phyloP scores from a whole-genome alignment of 1,140 invertebrate species.

The Thalassaphorura encarpata region DNA sequence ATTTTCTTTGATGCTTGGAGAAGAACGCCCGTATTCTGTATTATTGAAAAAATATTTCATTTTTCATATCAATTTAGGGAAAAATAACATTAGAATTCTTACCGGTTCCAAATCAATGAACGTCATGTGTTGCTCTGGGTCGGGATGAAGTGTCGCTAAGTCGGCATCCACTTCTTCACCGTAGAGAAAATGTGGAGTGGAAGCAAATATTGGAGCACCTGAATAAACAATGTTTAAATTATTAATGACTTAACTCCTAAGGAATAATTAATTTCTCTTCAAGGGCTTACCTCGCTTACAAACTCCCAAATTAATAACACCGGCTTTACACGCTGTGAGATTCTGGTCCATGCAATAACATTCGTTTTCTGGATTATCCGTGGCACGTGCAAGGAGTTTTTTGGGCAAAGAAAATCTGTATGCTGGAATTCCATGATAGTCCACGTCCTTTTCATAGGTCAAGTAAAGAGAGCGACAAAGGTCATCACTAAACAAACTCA shows the following conservation, averaged over 20 bases:
- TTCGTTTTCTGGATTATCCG: conserved; percentile 51
- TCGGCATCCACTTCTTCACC: conserved; percentile 35
- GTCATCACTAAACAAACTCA: conserved; percentile 23
- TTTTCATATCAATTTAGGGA: neutral
- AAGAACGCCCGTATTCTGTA: conserved; percentile 43
- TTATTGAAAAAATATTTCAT: conserved; percentile 15
- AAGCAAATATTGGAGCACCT: conserved; percentile 55
- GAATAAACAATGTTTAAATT: neutral
- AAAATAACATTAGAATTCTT: conserved; percentile 28
- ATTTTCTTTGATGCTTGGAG: conserved; percentile 42
- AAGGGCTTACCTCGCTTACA: conserved; percentile 39
- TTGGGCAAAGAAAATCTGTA: conserved; percentile 49
- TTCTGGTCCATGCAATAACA: conserved; percentile 65
- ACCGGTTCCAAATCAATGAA: conserved; percentile 67
- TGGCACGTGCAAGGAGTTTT: conserved; percentile 52
- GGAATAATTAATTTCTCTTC: neutral
- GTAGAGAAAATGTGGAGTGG: conserved; percentile 67
- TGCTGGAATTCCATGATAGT: conserved; percentile 55
- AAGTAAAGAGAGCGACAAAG: conserved; percentile 49
- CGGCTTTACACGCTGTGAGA: conserved; percentile 44
- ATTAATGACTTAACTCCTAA: neutral
- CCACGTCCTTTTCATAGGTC: conserved; percentile 46
- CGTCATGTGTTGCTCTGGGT: conserved; percentile 57
- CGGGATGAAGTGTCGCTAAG: conserved; percentile 59
- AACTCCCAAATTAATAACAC: conserved; percentile 55